Evolutionary conservation across 2,113 vertebrate species (phyloP), one percentile per base, ranked within the genome.

Genomic region (Pseudolaguvia tuberculata): DNA sequence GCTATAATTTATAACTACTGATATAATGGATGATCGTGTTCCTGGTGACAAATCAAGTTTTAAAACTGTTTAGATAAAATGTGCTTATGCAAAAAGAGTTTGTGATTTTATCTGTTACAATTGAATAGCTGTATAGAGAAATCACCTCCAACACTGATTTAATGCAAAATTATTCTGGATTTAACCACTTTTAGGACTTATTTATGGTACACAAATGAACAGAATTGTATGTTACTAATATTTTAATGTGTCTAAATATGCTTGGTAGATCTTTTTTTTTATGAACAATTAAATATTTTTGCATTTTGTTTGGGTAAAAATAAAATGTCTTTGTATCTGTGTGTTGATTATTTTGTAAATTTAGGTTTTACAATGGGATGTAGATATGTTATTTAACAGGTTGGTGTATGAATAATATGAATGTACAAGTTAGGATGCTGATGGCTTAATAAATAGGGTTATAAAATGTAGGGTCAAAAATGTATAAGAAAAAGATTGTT

Each of bases 141-240:
- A 73, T 58, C 56, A 62, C 65, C 70, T 73, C 42, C 23, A 45
- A 62, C 61, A 73, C 55, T 69, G 63, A 61, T 73, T 14, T 59
- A 53, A 42, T 52, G 27, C 21, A 57, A 18, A 57, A 52, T 21
- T 47, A 21, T 17, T 72, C 18, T 55, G 23, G n/a, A 55, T 78
- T 31, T 79, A 42, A 78, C 74, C 66, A 79, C 74, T 82, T 81
- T 79, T 83, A 83, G 80, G 81, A 78, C 84, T 61, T 80, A 79
- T 74, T 82, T 76, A 77, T 84, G 69, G 80, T 78, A 25, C 7
- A 14, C 76, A 81, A 35, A 14, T 56, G 78, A n/a, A 76, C 61
- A 53, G 86, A 85, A 88, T 87, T 88, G 90, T 90, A 88, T 90
- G 90, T 90, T 91, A 84, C 80, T 86, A 78, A 65, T 84, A 80